These are phyloP conservation scores for Drymodes brunneopygia DNA, from an alignment of 2,113 vertebrate genomes.

Conservation along the genomic window DNA sequence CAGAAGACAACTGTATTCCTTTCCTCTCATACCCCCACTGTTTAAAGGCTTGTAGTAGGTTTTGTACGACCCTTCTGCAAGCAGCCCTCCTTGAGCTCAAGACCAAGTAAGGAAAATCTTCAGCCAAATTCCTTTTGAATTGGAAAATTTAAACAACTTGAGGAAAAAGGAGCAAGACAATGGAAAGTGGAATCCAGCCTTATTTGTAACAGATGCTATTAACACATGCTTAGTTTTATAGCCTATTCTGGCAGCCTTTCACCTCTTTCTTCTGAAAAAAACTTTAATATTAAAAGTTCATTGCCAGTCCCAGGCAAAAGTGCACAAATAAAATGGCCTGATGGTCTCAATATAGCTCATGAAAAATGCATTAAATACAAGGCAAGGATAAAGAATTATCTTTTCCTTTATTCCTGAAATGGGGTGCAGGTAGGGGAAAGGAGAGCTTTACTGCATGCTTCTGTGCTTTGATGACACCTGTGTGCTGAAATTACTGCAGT, in stretches of 20 bases:
- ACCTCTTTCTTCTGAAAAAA: constrained; percentile 12
- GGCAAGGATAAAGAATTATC: background rate
- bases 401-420: background rate
- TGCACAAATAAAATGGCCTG: background rate
- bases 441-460: background rate
- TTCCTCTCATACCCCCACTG: background rate
- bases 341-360: background rate
- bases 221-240: constrained; percentile 30
- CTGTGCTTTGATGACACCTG: background rate
- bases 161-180: constrained; percentile 40
- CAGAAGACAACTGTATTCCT: background rate
- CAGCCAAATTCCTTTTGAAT: constrained; percentile 50
- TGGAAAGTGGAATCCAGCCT: constrained; percentile 45
- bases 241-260: background rate
- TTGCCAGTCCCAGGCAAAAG: background rate
- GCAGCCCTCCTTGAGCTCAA: background rate
- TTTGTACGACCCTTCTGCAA: background rate
- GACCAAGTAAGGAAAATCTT: constrained; percentile 9
- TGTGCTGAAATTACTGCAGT: background rate
- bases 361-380: background rate
- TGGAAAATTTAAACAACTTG: constrained; percentile 47
- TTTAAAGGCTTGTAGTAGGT: background rate
- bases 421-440: background rate
- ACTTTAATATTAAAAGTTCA: background rate
- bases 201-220: constrained; percentile 59